Percentiles rank a stretch among this genome's conserved stretches.
Evolutionary conservation across 2,113 vertebrate species (phyloP).

Genomic region (Cisticola juncidis): DNA sequence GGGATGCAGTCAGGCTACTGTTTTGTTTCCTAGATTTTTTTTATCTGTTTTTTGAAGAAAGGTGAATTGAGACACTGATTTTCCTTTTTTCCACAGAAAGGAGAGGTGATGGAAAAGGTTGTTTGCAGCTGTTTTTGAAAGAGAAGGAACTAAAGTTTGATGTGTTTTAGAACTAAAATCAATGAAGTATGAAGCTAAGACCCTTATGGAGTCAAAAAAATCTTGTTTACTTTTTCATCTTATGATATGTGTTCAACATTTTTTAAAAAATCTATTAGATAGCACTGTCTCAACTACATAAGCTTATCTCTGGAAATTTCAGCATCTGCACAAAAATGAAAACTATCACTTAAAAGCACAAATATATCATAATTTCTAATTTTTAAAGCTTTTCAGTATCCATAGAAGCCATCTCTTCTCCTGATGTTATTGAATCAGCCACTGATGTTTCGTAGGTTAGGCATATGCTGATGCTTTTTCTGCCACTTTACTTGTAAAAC

Average conservation of each 20-base stretch:
- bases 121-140: neutral
- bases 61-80: neutral
- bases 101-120: neutral
- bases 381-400: neutral
- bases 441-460: neutral
- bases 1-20: neutral
- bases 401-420: neutral
- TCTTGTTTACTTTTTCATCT: neutral
- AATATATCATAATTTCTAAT: neutral
- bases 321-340: neutral
- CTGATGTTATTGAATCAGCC: neutral
- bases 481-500: neutral
- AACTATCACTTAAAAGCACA: neutral
- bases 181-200: neutral
- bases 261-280: neutral
- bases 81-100: neutral
- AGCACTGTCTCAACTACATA: neutral
- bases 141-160: neutral
- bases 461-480: neutral
- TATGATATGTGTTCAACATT: neutral
- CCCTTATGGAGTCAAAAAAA: neutral
- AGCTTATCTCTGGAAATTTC: neutral
- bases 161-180: neutral
- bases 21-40: neutral
- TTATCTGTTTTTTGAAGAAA: neutral